Percentiles rank a stretch among this genome's conserved stretches.
Conservation (phyloP, 2,113 vertebrate species). For the Megaleporinus macrocephalus region DNA sequence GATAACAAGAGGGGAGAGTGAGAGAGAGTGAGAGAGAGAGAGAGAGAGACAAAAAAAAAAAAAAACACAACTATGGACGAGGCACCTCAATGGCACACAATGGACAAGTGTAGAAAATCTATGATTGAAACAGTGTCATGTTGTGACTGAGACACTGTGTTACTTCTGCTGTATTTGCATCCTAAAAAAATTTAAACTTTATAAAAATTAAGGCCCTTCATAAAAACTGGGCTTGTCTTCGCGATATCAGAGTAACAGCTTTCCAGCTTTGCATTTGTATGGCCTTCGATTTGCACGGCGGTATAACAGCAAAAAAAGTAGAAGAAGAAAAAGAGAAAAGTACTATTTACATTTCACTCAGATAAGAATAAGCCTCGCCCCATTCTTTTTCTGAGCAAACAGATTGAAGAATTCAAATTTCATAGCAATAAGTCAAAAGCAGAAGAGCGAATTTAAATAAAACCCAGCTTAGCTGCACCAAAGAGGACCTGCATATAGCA, state of each 20-base stretch:
- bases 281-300: background rate
- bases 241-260: background rate
- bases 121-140: constrained; percentile 29
- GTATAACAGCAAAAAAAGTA: background rate
- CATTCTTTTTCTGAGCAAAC: background rate
- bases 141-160: background rate
- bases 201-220: constrained; percentile 8
- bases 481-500: too few relatives aligned
- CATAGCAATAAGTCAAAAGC: background rate
- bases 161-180: background rate
- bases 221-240: background rate
- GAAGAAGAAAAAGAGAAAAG: background rate
- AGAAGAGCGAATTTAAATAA: background rate
- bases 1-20: constrained; percentile 44
- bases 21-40: background rate
- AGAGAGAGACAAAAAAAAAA: constrained; percentile 15
- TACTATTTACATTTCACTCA: background rate
- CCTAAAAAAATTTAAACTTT: background rate
- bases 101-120: constrained; percentile 17
- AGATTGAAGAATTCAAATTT: background rate
- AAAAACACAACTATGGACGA: background rate
- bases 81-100: constrained; percentile 24
- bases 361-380: background rate
- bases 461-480: background rate
- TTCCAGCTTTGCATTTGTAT: background rate